A percentile compares a stretch with the other conserved stretches of the same genome.
These are phyloP conservation scores for Catharus ustulatus DNA, from an alignment of 2,797 vertebrate genomes.

Conservation along the genomic window DNA sequence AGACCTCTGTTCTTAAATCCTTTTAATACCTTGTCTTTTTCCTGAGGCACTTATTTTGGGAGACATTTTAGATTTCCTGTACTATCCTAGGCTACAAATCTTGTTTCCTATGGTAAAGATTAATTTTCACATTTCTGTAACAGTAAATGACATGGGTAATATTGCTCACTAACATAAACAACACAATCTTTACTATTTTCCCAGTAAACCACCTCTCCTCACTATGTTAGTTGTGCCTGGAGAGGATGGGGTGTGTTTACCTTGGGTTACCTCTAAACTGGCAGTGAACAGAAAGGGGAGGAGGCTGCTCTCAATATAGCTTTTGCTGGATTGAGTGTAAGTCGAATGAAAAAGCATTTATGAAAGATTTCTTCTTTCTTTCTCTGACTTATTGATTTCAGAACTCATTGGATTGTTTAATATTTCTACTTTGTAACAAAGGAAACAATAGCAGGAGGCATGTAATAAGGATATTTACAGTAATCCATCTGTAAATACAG, in stretches of 20 bases:
- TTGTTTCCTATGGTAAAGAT: neutral
- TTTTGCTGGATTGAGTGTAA: neutral
- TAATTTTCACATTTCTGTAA: neutral
- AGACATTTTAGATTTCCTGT: neutral
- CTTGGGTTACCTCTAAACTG: neutral
- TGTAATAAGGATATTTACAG: neutral
- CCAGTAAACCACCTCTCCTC: neutral
- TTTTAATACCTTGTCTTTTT: neutral
- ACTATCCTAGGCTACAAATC: neutral
- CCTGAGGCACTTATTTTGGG: neutral
- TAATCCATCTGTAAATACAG: conserved; percentile 29
- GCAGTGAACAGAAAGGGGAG: neutral
- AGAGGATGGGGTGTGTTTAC: neutral
- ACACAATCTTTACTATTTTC: neutral
- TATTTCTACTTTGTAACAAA: neutral
- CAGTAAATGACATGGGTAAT: neutral
- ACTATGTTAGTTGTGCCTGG: neutral
- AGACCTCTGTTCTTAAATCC: neutral
- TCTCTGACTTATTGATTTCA: conserved; percentile 24
- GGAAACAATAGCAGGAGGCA: neutral
- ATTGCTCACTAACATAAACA: neutral
- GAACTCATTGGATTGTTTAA: neutral
- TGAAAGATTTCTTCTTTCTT: neutral
- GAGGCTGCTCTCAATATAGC: neutral
- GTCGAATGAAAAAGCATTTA: neutral